These are phyloP conservation scores for Sinocyclocheilus maitianheensis DNA, from an alignment of 2,113 vertebrate species.

Conservation along the genomic window DNA sequence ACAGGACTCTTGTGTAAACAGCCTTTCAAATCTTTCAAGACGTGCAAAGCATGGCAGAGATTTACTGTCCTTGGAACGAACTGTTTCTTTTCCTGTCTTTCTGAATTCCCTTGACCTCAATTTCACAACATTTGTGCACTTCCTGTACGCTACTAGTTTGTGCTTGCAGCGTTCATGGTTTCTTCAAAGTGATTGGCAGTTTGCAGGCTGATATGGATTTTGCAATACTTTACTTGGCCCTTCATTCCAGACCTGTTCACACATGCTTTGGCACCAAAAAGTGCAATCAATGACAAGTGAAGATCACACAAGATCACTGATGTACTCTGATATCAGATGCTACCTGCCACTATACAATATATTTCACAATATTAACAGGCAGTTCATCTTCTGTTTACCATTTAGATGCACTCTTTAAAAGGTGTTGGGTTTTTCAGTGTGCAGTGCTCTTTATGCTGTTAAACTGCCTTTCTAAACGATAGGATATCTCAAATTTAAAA, in stretches of 20 bases:
- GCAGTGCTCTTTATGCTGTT: not conserved
- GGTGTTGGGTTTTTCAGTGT: not conserved
- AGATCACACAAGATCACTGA: conserved; percentile 10
- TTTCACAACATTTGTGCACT: conserved; percentile 10
- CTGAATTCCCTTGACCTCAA: not conserved
- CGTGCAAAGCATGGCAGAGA: not conserved
- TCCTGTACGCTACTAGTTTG: not conserved
- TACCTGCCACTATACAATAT: not conserved
- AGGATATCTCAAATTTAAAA: not conserved
- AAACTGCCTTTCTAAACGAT: not conserved
- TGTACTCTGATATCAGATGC: not conserved
- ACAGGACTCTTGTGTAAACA: not conserved
- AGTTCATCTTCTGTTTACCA: not conserved
- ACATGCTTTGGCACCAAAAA: conserved; percentile 13
- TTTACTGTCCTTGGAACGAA: conserved; percentile 27
- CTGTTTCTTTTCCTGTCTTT: not conserved
- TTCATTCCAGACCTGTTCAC: conserved; percentile 11
- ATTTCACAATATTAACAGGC: not conserved
- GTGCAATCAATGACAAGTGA: conserved; percentile 13
- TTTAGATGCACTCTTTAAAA: not conserved
- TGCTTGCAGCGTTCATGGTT: conserved; percentile 6
- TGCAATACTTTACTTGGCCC: conserved; percentile 17
- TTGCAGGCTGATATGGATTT: conserved; percentile 16
- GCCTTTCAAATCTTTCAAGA: not conserved
- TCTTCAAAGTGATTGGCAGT: conserved; percentile 2